Base-by-base conservation (phyloP, 2,113 vertebrate species). In the Microcebus tavaratra region DNA sequence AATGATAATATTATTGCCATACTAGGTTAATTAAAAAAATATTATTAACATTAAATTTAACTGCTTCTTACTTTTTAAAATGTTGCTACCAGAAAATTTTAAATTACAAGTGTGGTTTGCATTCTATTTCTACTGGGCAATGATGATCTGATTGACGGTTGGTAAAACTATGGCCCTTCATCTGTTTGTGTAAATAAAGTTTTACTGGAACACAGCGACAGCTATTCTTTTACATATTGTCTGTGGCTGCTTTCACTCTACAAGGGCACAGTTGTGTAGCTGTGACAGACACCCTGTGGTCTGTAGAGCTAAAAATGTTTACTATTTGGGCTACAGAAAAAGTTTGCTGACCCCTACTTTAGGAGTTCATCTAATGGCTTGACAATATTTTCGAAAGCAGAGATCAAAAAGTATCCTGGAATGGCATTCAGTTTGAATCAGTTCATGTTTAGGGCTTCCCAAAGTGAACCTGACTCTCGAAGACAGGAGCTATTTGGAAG, bases 1-100 rank as follows among this genome's bases (percentile, higher is more conserved):
- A 91, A 89, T 45, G 45, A 45, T 59, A 48, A 76, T 45, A 80
- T 48, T 87, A 36, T 86, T 29, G 72, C 42, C 17, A 63, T 53
- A 70, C 1, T 31, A 90, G 53, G n/a, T 78, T 65, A 91, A 95
- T 86, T 57, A 85, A 96, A 80, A 80, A 95, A 39, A 85, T 86
- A 79, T 57, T 50, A 63, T 79, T 85, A 90, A 76, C 86, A 78
- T 68, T 78, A 86, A 94, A 84, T n/a, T 68, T 29, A 86, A 27
- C 73, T 31, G 29, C 39, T 73, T 13, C 67, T 76, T 50, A 83
- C 45, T 88, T 95, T 94, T 79, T n/a, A 83, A 83, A 91, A 67
- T 45, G 70, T 80, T n/a, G 17, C 75, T 73, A 80, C 67, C 67
- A 86, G 79, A 63, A 75, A 90, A 82, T 4, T 81, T 34, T 68